Conservation (phyloP, 2,888 invertebrate species). For the Pharmacophagus antenor region DNA sequence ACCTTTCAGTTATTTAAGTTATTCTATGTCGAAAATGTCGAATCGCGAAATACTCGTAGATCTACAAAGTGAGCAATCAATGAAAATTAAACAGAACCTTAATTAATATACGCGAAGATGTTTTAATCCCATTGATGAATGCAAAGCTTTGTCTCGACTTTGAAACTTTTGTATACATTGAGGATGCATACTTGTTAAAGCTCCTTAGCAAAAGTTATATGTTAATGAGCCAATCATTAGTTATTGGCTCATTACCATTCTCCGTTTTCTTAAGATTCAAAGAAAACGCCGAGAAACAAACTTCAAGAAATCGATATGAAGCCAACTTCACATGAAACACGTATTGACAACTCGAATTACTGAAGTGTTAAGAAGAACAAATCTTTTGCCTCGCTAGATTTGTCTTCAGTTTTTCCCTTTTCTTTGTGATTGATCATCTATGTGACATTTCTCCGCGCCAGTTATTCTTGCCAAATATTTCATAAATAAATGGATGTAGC, state of each 20-base stretch:
- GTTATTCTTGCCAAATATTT: slow-evolving; percentile 8
- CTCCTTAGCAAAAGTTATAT: slow-evolving; percentile 20
- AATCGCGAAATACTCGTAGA: slow-evolving; percentile 12
- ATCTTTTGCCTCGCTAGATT: slow-evolving; percentile 19
- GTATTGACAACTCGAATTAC: slow-evolving; percentile 9
- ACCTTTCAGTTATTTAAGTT: slow-evolving; percentile 22
- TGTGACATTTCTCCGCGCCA: slow-evolving; percentile 25
- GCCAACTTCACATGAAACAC: slow-evolving; percentile 2
- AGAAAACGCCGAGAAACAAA: slow-evolving; percentile 24
- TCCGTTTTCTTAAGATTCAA: slow-evolving; percentile 13
- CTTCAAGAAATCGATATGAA: slow-evolving; percentile 11
- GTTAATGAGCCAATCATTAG: slow-evolving; percentile 19
- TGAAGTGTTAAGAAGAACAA: slow-evolving; percentile 24
- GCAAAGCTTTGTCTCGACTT: slow-evolving; percentile 30
- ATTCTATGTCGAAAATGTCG: slow-evolving; percentile 24
- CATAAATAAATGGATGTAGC: not conserved
- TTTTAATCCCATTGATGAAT: slow-evolving; percentile 33
- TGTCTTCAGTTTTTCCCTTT: slow-evolving; percentile 25
- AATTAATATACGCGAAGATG: slow-evolving; percentile 26
- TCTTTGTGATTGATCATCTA: slow-evolving; percentile 24
- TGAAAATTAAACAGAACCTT: slow-evolving; percentile 25
- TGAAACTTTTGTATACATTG: slow-evolving; percentile 17
- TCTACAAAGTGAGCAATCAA: slow-evolving; percentile 18
- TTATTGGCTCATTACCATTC: too few relatives aligned
- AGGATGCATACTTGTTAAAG: slow-evolving; percentile 12